Evolutionary conservation across 2,113 vertebrate species (phyloP).

Genomic region (Limanda limanda): DNA sequence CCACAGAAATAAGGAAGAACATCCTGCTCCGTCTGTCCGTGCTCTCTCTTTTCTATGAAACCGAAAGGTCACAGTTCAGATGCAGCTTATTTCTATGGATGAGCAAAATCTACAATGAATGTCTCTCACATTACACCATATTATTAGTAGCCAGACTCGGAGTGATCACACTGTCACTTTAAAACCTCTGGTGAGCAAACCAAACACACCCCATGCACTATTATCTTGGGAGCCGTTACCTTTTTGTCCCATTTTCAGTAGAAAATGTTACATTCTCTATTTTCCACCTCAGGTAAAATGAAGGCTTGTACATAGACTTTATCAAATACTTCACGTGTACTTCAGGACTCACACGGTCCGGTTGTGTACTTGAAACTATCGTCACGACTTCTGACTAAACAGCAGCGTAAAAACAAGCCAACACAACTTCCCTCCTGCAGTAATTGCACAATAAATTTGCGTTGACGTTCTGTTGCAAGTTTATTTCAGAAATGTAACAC

Average conservation of each 20-base stretch:
- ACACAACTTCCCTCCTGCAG: not conserved
- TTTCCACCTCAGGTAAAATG: constrained; percentile 38
- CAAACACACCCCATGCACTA: constrained; percentile 37
- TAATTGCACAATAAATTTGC: not conserved
- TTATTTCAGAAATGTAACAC: not conserved
- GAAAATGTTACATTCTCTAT: not conserved
- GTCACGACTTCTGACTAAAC: not conserved
- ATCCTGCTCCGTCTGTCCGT: constrained; percentile 1
- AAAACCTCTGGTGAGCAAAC: not conserved
- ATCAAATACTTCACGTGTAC: constrained; percentile 16
- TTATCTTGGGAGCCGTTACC: constrained; percentile 17
- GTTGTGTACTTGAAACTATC: not conserved
- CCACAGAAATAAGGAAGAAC: constrained; percentile 37
- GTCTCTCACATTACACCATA: constrained; percentile 14
- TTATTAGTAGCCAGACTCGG: constrained; percentile 32
- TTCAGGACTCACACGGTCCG: not conserved
- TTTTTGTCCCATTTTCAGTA: constrained; percentile 14
- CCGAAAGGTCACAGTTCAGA: not conserved
- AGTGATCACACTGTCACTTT: constrained; percentile 23
- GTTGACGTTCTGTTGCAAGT: not conserved
- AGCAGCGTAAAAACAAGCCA: not conserved
- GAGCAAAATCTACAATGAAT: constrained; percentile 11
- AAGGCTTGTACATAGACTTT: constrained; percentile 67
- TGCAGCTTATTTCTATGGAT: constrained; percentile 51
- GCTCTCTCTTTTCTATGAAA: not conserved